Percentiles rank a stretch among this genome's conserved stretches.
Evolutionary conservation across 2,113 vertebrate species (phyloP).

Genomic region (Lontra canadensis): DNA sequence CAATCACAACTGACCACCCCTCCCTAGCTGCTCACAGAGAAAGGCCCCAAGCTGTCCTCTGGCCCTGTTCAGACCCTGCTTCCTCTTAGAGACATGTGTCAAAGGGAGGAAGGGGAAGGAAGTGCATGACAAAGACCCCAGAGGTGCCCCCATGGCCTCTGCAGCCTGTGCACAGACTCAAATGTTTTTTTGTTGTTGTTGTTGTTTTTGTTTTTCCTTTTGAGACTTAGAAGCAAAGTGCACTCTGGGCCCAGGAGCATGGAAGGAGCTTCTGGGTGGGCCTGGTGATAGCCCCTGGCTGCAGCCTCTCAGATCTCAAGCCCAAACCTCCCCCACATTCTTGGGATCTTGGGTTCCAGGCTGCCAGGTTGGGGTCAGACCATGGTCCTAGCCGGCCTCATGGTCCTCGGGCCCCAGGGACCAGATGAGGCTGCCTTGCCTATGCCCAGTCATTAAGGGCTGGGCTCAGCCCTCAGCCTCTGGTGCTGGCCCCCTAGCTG

Average conservation of each 20-base stretch:
- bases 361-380: not conserved
- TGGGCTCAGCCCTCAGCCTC: not conserved
- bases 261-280: not conserved
- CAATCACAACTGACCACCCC: not conserved
- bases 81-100: not conserved
- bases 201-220: not conserved
- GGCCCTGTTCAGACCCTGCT: not conserved
- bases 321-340: not conserved
- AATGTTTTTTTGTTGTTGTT: accelerated
- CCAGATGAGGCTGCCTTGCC: not conserved
- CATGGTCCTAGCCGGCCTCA: not conserved
- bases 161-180: not conserved
- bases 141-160: not conserved
- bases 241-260: not conserved
- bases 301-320: not conserved
- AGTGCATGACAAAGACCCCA: not conserved
- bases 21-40: not conserved
- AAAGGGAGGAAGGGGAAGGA: too few species aligned
- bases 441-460: not conserved
- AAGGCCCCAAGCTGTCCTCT: not conserved
- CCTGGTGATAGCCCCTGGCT: not conserved
- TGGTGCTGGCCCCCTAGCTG: not conserved
- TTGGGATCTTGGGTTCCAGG: not conserved
- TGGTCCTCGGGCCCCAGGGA: not conserved
- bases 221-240: not conserved